Evolutionary conservation across 2,113 vertebrate genomes (phyloP).

Genomic region (Morone chrysops): DNA sequence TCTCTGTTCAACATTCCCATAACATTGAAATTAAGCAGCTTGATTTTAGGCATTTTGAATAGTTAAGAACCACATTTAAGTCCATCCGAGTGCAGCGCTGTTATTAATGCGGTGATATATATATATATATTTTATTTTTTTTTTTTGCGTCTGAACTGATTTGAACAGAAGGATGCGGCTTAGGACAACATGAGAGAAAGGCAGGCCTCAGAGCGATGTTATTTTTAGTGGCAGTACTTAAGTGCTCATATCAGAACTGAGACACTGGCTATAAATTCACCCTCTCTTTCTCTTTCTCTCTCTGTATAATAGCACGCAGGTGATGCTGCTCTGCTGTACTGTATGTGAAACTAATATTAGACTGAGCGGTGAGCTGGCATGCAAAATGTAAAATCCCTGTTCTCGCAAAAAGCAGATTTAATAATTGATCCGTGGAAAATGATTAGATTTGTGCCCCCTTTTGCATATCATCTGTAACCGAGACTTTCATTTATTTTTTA

Average conservation of each 20-base stretch:
- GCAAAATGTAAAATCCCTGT: constrained; percentile 47
- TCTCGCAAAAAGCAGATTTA: constrained; percentile 45
- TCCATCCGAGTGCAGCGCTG: neutral
- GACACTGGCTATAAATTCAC: constrained; percentile 28
- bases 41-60: neutral
- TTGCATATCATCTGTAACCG: no score
- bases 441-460: constrained; percentile 4
- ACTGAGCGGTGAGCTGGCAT: neutral
- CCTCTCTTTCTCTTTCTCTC: neutral
- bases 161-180: constrained; percentile 67
- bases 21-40: rapidly evolving
- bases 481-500: neutral
- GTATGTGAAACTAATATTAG: constrained; percentile 35
- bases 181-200: constrained; percentile 55
- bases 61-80: neutral
- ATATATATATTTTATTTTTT: neutral
- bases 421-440: constrained; percentile 57
- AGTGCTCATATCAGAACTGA: constrained; percentile 63
- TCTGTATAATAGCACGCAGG: constrained; percentile 12
- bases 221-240: constrained; percentile 74
- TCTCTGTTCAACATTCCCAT: neutral
- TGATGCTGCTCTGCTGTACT: constrained; percentile 28
- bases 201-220: constrained; percentile 65
- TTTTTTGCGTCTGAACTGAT: constrained; percentile 17
- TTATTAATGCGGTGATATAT: constrained; percentile 11